These are phyloP conservation scores for Chirona hameri DNA, from an alignment of 2,888 invertebrate species.

Conservation along the genomic window DNA sequence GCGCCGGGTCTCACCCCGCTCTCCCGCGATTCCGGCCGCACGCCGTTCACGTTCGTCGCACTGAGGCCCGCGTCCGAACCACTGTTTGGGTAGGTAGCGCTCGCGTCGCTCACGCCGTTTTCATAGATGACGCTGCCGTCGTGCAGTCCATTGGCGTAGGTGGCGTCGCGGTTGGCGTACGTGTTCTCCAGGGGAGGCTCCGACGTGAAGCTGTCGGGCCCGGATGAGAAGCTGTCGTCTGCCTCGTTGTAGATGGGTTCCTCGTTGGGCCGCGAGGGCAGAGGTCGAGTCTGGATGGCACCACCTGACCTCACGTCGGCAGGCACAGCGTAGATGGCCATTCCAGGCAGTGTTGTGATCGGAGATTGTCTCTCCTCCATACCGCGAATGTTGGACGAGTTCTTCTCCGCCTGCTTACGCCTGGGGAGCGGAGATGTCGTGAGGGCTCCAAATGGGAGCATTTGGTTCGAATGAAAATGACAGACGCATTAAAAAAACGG, in stretches of 20 bases:
- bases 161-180: conserved; percentile 10
- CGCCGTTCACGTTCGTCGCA: background rate
- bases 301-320: background rate
- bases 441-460: too few species aligned
- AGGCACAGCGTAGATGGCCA: background rate
- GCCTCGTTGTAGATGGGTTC: conserved; percentile 12
- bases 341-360: background rate
- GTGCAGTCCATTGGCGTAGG: background rate
- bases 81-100: background rate
- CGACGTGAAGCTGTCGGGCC: conserved; percentile 10
- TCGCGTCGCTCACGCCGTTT: background rate
- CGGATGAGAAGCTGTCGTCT: conserved; percentile 12
- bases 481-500: too few species aligned
- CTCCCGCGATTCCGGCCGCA: background rate
- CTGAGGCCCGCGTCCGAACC: background rate
- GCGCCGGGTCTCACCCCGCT: background rate
- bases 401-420: background rate
- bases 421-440: background rate
- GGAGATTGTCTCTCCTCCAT: background rate
- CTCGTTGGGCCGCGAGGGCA: conserved; percentile 12
- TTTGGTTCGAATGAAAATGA: too few species aligned
- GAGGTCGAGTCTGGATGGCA: background rate
- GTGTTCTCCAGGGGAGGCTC: background rate
- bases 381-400: background rate
- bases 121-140: background rate